phyloP scores from a whole-genome alignment of 1,140 invertebrate species.

The Calosoma granatense region DNA sequence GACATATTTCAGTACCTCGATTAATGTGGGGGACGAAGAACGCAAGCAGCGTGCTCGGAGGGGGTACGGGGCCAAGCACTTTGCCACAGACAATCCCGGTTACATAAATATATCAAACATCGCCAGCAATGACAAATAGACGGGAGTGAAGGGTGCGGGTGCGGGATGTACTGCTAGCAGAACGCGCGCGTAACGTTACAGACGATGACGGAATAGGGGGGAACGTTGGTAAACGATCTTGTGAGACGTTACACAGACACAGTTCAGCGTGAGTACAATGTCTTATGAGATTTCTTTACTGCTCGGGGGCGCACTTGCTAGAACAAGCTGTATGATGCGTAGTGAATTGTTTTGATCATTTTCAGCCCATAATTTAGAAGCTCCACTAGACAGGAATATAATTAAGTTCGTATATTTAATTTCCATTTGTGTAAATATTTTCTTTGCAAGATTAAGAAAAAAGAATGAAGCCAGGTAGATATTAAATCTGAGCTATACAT shows the following conservation, averaged over 20 bases:
- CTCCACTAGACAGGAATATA: no score
- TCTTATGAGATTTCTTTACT: background rate
- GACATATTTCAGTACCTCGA: conserved; percentile 7
- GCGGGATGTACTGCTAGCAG: background rate
- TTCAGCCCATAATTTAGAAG: background rate
- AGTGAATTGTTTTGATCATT: background rate
- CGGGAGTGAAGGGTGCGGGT: background rate
- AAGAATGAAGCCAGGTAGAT: no score
- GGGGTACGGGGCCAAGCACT: background rate
- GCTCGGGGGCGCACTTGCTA: background rate
- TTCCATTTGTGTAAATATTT: no score
- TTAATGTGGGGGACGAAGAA: background rate
- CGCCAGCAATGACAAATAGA: conserved; percentile 7
- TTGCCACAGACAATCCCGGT: conserved; percentile 5
- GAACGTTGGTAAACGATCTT: background rate
- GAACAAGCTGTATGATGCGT: background rate
- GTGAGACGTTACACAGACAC: conserved; percentile 2
- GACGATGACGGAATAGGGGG: background rate
- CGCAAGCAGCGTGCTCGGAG: background rate
- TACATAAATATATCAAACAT: conserved; percentile 9
- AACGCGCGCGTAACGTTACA: background rate
- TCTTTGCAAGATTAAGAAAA: no score
- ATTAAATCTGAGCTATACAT: no score
- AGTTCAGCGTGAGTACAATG: background rate
- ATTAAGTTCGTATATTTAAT: no score